phyloP scores from a whole-genome alignment of 2,797 vertebrate genomes.

The Onychomys leucogaster region DNA sequence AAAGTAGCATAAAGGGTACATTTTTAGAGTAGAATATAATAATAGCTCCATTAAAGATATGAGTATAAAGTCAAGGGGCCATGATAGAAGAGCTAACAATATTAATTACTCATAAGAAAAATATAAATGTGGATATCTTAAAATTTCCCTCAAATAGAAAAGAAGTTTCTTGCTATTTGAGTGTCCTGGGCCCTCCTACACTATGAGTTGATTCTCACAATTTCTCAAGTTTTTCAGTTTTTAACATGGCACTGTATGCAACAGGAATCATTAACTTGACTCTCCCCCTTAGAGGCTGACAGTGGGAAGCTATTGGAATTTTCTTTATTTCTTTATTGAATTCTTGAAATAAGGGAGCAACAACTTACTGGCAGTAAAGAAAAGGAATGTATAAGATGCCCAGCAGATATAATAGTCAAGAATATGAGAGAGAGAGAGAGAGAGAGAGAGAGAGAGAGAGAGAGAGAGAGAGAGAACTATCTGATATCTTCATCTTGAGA shows the following conservation, averaged over 20 bases:
- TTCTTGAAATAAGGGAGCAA: neutral
- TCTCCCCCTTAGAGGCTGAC: neutral
- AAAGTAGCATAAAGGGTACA: neutral
- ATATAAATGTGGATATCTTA: neutral
- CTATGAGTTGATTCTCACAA: neutral
- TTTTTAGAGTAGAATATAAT: neutral
- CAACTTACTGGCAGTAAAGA: neutral
- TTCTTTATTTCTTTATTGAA: neutral
- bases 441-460: neutral
- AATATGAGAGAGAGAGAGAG: neutral
- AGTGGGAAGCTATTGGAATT: neutral
- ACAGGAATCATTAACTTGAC: neutral
- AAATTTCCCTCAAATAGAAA: neutral
- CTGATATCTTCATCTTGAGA: neutral
- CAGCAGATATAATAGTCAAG: neutral
- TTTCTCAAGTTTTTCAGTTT: neutral
- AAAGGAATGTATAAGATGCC: neutral
- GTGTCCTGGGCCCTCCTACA: neutral
- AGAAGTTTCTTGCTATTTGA: neutral
- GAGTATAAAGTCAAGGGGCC: neutral
- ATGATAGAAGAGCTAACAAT: neutral
- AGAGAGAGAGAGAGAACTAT: neutral
- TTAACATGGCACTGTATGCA: neutral
- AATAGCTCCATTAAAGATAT: neutral
- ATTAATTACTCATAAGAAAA: constrained; percentile 5